Percentiles rank a stretch among this genome's conserved stretches.
Evolutionary conservation across 2,113 vertebrate species (phyloP).

Genomic region (Labrus mixtus): DNA sequence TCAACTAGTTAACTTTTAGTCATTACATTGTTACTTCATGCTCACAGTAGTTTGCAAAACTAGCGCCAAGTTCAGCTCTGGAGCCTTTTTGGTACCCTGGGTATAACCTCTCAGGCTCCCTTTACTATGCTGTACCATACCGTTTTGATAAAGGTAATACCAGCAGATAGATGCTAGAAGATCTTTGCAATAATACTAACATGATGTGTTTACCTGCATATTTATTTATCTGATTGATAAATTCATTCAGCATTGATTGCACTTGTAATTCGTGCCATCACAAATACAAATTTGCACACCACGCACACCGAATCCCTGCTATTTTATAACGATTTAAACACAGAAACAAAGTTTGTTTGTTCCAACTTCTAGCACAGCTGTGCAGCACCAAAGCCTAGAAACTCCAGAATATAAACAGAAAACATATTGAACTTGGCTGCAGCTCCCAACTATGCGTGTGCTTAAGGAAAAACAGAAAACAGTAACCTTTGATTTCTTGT

Average conservation of each 20-base stretch:
- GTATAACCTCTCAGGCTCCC: background rate
- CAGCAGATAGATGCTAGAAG: background rate
- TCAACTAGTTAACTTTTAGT: background rate
- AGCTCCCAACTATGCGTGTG: constrained; percentile 18
- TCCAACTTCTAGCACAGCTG: constrained; percentile 46
- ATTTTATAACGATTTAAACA: constrained; percentile 3
- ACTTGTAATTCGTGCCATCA: background rate
- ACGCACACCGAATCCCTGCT: background rate
- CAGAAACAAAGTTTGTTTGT: constrained; percentile 28
- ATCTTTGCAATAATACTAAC: background rate
- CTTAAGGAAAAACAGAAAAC: constrained; percentile 41
- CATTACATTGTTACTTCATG: no score
- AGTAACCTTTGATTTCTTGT: constrained; percentile 47
- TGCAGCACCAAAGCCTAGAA: constrained; percentile 46
- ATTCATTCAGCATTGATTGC: background rate
- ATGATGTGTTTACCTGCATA: background rate
- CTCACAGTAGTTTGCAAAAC: no score
- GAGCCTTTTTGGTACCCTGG: background rate
- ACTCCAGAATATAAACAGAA: constrained; percentile 44
- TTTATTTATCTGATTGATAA: background rate
- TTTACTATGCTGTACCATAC: background rate
- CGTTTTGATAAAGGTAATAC: background rate
- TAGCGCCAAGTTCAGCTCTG: no score
- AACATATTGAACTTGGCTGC: constrained; percentile 52
- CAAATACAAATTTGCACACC: background rate